Base-by-base conservation (phyloP, 2,797 vertebrate genomes). In the Sebastes vulpes region DNA sequence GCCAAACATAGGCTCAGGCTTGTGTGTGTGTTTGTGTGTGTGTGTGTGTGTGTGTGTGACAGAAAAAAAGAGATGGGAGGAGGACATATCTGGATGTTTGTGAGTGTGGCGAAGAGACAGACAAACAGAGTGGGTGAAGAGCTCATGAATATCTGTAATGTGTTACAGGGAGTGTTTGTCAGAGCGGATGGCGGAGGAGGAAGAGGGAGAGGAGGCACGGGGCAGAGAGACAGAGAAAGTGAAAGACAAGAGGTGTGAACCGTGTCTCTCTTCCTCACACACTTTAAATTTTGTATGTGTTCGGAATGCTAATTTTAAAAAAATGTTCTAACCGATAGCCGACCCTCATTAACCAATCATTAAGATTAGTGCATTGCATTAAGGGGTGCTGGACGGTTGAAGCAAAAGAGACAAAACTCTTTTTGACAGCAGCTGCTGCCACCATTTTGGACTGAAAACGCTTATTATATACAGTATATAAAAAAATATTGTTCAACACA, bases 111-210 rank as follows among this genome's bases (percentile, higher is more conserved):
- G 35, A 60, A 48, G 65, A 81, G 59, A 81, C 74, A 80, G 79
- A 73, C 83, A 83, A 86, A 84, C 84, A 46, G 78, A 84, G 83
- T 10, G 20, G 86, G 56, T 67, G 88, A 87, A 74, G 3, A 29
- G 65, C 78, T 86, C 82, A 65, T 91, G 85, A 93, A 90, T 92
- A 92, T 86, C 75, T 82, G 82, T 79, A 88, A 84, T 80, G 83
- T 81, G 78, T 70, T 84, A 80, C 65, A 70, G 50, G 57, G 75
- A 67, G 46, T 63, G 79, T 85, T 85, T 90, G 82, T 85, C 58
- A 28, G 65, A 72, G 80, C 5, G 14, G 68, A 74, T 46, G 75
- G 18, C 23, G 32, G 71, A 21, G 23, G 57, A 50, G 21, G 57
- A 50, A 53, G 75, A 52, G 61, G 73, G 5, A 18, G 54, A 38